Conservation (phyloP, 2,888 invertebrate genomes). For the Bellardia pandia region DNA sequence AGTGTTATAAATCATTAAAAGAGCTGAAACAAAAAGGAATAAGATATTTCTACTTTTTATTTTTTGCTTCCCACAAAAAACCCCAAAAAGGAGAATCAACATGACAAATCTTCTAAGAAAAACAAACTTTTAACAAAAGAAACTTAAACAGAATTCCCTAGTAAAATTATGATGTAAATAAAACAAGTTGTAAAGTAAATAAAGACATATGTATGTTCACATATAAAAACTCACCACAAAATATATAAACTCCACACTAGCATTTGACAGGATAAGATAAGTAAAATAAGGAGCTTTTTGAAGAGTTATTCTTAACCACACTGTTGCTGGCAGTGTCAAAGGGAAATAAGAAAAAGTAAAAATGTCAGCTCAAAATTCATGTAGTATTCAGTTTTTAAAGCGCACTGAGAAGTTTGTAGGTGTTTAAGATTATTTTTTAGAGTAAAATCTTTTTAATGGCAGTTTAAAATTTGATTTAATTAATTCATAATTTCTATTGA, state of each 20-base stretch:
- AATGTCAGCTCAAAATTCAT: slow-evolving; percentile 23
- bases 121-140: background rate
- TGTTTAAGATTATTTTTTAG: background rate
- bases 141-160: background rate
- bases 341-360: background rate
- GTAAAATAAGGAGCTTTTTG: background rate
- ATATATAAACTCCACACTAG: background rate
- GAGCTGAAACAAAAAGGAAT: slow-evolving; percentile 14
- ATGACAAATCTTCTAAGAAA: background rate
- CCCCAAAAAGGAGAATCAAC: background rate
- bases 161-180: slow-evolving; percentile 4
- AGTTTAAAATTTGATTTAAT: too few species aligned
- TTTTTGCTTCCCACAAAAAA: background rate
- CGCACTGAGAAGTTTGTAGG: too few species aligned
- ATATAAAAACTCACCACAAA: background rate
- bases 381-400: background rate
- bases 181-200: slow-evolving; percentile 15
- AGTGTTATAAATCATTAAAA: slow-evolving; percentile 43
- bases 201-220: background rate
- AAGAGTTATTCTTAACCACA: background rate
- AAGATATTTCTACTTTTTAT: slow-evolving; percentile 1
- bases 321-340: background rate
- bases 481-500: too few species aligned
- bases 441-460: background rate
- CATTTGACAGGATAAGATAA: background rate